Conservation (phyloP, 2,797 vertebrate species). For the Hipposideros larvatus region DNA sequence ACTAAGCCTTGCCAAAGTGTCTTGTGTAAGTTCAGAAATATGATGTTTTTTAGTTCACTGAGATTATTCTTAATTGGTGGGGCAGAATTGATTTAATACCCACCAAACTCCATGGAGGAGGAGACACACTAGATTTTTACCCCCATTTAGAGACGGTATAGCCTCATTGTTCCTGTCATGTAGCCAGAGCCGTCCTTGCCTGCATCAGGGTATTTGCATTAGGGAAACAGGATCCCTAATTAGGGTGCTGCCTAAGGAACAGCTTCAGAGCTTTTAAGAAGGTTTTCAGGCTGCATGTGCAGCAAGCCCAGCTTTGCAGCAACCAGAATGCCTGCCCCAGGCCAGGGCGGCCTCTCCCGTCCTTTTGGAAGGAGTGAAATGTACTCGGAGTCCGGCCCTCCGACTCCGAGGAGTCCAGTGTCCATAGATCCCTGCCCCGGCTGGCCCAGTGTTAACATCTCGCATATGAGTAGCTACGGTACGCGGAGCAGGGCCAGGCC, state of each 20-base stretch:
- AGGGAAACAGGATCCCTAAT: slow-evolving; percentile 28
- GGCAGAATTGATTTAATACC: neutral
- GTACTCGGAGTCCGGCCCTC: neutral
- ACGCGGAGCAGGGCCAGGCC: neutral
- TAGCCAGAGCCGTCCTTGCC: neutral
- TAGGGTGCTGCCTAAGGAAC: neutral
- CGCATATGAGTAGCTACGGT: neutral
- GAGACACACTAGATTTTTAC: neutral
- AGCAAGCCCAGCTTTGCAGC: neutral
- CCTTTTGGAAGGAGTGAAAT: neutral
- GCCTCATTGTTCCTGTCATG: neutral
- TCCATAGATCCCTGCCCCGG: neutral
- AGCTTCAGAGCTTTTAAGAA: neutral
- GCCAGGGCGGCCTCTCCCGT: neutral
- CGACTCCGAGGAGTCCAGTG: neutral
- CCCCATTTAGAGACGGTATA: neutral
- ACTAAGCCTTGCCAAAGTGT: neutral
- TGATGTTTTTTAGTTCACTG: neutral
- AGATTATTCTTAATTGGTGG: slow-evolving; percentile 24
- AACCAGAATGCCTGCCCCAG: neutral
- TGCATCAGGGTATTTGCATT: neutral
- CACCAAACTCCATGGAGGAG: neutral
- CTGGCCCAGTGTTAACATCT: neutral
- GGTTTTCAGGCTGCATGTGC: neutral
- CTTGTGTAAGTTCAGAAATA: slow-evolving; percentile 41